phyloP scores from a whole-genome alignment of 2,888 invertebrate genomes.

The Synergus gifuensis region DNA sequence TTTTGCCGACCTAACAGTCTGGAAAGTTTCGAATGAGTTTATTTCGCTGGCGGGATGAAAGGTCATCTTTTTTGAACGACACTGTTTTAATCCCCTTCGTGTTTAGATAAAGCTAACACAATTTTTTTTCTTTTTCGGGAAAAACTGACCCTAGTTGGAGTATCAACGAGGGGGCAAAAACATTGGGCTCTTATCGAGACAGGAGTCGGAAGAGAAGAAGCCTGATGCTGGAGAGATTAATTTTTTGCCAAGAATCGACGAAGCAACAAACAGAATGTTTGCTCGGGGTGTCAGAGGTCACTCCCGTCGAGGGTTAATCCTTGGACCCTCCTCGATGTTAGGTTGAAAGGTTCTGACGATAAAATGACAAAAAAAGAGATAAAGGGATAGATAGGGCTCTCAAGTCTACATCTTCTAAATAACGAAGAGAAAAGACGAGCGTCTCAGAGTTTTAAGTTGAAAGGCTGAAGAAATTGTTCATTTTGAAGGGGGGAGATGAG shows the following conservation, averaged over 20 bases:
- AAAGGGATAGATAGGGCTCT: constrained; percentile 16
- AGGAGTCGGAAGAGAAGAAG: constrained; percentile 4
- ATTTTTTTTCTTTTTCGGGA: not conserved
- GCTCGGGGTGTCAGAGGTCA: constrained; percentile 20
- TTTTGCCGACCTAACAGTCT: not conserved
- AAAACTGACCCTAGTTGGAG: constrained; percentile 6
- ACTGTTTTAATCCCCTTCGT: constrained; percentile 27
- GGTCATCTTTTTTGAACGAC: not conserved
- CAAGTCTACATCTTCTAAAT: not conserved
- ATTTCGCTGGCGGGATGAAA: constrained; percentile 10
- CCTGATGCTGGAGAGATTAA: constrained; percentile 24
- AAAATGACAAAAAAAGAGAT: constrained; percentile 33
- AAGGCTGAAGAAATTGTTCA: not conserved
- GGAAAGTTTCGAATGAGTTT: constrained; percentile 18
- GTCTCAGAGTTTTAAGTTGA: not conserved
- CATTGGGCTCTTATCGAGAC: constrained; percentile 18
- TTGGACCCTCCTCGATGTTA: not conserved
- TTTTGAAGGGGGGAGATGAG: not conserved
- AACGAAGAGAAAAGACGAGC: not conserved
- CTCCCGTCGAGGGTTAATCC: constrained; percentile 12
- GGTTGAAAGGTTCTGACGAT: constrained; percentile 21
- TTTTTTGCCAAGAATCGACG: constrained; percentile 11
- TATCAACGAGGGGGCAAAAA: constrained; percentile 15
- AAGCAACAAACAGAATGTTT: constrained; percentile 24
- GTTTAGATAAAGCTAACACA: constrained; percentile 20